Evolutionary conservation across 2,888 invertebrate genomes (phyloP), one percentile per base, ranked within the genome.

Genomic region (Hypselothyrea guttata): DNA sequence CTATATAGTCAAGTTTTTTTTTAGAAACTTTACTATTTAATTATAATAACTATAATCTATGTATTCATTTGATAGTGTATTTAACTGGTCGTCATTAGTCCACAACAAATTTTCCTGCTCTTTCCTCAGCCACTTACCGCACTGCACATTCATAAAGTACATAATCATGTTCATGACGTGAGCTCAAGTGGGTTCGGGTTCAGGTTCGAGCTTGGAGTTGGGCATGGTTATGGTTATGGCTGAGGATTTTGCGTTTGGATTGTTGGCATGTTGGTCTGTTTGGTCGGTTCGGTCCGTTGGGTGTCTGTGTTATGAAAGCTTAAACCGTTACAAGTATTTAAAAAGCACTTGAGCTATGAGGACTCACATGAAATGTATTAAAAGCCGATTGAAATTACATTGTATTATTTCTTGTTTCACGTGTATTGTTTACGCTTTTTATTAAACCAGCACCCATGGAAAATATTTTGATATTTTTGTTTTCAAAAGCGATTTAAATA

Each of bases 321-420:
- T 82, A 78, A 78, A 67, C 78, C 73, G 78, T 64, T 75, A 78
- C 67, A 78, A 82, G 78, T 82, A 82, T 78, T 78, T 82, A 78
- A 78, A 78, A 75, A 72, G 73, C 78, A 78, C 82, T 78, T 71
- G 34, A 71, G 41, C 28, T 33, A 16, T 33, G 60, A 61, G 74
- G 52, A 58, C 57, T 49, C 42, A 31, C 37, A 61, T 49, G 53
- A 73, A 69, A 57, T 48, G 54, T 58, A 77, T 77, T 71, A 69
- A 75, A 66, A 62, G 48, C 66, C 58, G 47, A 75, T 77, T 69
- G 75, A 74, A 72, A 60, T 58, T 54, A 41, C 55, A 68, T 49
- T 47, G 61, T 44, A 64, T 64, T 76, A 60, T 63, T 77, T 72
- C 60, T 22, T 22, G 22, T 4, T 22, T 22, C 22, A 22, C 5